A percentile compares a stretch with the other conserved stretches of the same genome.
These are phyloP conservation scores for Eleginops maclovinus DNA, from an alignment of 2,113 vertebrate species.

Conservation along the genomic window DNA sequence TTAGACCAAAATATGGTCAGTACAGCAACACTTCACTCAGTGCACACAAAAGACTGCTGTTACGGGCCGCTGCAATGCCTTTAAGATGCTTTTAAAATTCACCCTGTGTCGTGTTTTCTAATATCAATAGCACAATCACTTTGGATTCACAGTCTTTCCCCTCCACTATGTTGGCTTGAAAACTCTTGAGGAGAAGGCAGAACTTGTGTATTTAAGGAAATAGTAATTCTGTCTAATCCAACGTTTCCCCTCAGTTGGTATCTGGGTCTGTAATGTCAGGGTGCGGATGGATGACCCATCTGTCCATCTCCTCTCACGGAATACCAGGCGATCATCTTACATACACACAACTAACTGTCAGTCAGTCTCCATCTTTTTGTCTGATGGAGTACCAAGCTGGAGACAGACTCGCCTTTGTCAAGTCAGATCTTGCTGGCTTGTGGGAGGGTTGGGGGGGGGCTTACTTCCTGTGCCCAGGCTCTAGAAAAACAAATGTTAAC, in stretches of 20 bases:
- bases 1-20: background rate
- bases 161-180: background rate
- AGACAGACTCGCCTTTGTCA: slow-evolving; percentile 68
- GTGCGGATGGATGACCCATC: slow-evolving; percentile 66
- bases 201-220: slow-evolving; percentile 27
- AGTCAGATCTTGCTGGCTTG: slow-evolving; percentile 6
- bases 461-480: slow-evolving; percentile 52
- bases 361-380: slow-evolving; percentile 50
- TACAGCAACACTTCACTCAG: background rate
- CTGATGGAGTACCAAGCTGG: slow-evolving; percentile 19
- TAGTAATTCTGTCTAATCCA: slow-evolving; percentile 30
- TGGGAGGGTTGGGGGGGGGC: background rate
- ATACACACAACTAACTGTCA: slow-evolving; percentile 55
- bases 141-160: background rate
- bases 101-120: background rate
- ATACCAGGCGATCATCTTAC: slow-evolving; percentile 70
- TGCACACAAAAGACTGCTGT: background rate
- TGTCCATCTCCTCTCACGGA: slow-evolving; percentile 56
- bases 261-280: slow-evolving; percentile 47
- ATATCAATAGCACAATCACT: no score
- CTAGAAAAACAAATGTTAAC: slow-evolving; percentile 20
- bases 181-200: slow-evolving; percentile 7
- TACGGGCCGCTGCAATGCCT: background rate
- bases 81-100: background rate
- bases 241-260: slow-evolving; percentile 33